Base-by-base conservation (phyloP, 2,113 vertebrate genomes). In the Perca schrenkii region DNA sequence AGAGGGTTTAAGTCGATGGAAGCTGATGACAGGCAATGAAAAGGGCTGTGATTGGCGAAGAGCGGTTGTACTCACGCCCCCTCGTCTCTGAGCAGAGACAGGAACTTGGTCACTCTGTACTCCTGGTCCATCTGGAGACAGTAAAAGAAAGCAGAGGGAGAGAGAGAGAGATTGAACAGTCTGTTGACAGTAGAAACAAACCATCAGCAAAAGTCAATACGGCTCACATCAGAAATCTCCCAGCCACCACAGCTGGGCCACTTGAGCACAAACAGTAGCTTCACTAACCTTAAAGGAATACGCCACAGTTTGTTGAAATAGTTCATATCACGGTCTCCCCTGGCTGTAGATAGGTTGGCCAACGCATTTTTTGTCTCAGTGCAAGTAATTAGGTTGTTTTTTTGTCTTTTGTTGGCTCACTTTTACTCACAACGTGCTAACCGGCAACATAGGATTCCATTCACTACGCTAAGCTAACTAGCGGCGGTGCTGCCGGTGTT, bases 21-120 rank as follows among this genome's bases (percentile, higher is more conserved):
- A 62, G 40, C 14, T 25, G 61, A 22, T 36, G 31, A 4, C 12
- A 16, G 57, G 36, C 28, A 15, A 53, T 46, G 28, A 25, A 3
- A 46, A 17, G 31, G 6, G 49, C 40, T 43, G 21, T 54, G n/a
- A 65, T 57, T 46, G 19, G 34, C 54, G 58, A 34, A 54, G 34
- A 56, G 31, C 1, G 25, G 43, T 31, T 80, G 61, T 96, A 99
- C 98, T 98, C 92, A 99, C 98, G 96, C 94, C 87, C 97, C 97
- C 95, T 99, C 97, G 68, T 99, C 97, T 94, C 96, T 93, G 75
- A 99, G 94, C 82, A 99, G 97, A 66, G 97, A 94, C 91, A 99
- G 89, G 92, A 99, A 99, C 91, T 99, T 99, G 87, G 94, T 96
- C 91, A 99, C 98, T 61, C 98, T 96, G 90, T 99, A 97, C 53